Evolutionary conservation across 1,140 invertebrate species (phyloP), one percentile per base, ranked within the genome.

Genomic region (Drosophila mayri): DNA sequence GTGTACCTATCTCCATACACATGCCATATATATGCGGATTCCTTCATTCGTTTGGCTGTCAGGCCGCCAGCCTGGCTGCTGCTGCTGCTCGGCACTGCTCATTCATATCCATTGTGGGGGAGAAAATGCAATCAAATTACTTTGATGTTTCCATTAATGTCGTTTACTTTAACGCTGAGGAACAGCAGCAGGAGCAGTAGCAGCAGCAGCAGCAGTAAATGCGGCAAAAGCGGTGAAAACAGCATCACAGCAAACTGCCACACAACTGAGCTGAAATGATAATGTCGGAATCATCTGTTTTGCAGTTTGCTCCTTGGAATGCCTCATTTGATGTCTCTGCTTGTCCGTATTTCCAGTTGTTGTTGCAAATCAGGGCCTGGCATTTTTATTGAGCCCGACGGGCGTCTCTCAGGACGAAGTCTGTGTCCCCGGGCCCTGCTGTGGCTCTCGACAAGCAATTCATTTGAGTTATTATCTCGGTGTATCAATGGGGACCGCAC

Each of bases 91-190:
- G 18, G 14, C 60, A 58, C 44, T 65, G 52, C 79, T 82, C 80
- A 80, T 87, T 87, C 79, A 76, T 80, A 88, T 87, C 84, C 84
- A 87, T 87, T 87, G 84, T 76, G 77, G 66, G 40, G 44, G 30
- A 35, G 72, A 75, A 88, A 88, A 88, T 90, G 85, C 85, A 88
- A 88, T 88, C 85, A 88, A 88, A 88, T 88, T 88, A 88, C 85
- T 90, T 88, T 88, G 85, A 88, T 88, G 85, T 90, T 90, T 88
- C 85, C 85, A 90, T 90, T 88, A 88, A 88, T 90, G 85, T 90
- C 85, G 78, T 90, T 88, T 88, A 79, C 74, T 85, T 85, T 84
- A 88, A 88, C 84, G 80, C 76, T 64, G 80, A 80, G 61, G 46
- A 63, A 57, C 47, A 64, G 62, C 22, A 63, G 49, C 20, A 63